Base-by-base conservation (phyloP, 2,113 vertebrate genomes). In the Picathartes gymnocephalus region DNA sequence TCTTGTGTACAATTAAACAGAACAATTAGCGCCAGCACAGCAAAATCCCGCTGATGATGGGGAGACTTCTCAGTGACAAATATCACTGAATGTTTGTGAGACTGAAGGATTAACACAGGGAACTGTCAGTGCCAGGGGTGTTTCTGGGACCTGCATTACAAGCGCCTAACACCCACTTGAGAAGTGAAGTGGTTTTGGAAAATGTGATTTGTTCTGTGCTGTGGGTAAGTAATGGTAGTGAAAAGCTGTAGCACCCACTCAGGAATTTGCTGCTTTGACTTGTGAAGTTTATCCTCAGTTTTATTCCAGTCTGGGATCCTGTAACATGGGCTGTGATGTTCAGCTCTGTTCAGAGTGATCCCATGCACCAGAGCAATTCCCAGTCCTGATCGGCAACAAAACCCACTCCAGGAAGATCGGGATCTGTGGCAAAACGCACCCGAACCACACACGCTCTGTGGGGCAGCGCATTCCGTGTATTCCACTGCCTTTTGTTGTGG, bases 401-500 rank as follows among this genome's bases (percentile, higher is more conserved):
- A 31, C 65, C 24, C 11, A 0, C 70, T 82, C 85, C 81, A 23
- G 71, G 35, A 48, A 60, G 80, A 33, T 66, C 42, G 4, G 33
- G 42, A 64, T 86, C 68, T 33, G n/a, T 19, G 80, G 39, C 69
- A n/a, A 50, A 76, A 54, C 24, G 23, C 27, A 16, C 15, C 66
- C 45, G 7, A 70, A 86, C 33, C 86, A 81, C 96, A 65, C 86
- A 30, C 1, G 69, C 88, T 89, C 86, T 19, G n/a, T 16, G 60
- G 71, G 73, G 79, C 94, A 87, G 92, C 95, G 96, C 97, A 95
- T 96, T 93, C 96, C 56, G 9, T 89, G 96, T 90, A 58, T 88
- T 91, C 83, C 78, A 76, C 95, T 90, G 91, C 81, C 94, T 88
- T 96, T 93, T 96, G 94, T 92, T 94, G 96, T 81, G 95, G 94